phyloP scores from a whole-genome alignment of 2,113 vertebrate species.

The Peucedramus taeniatus region DNA sequence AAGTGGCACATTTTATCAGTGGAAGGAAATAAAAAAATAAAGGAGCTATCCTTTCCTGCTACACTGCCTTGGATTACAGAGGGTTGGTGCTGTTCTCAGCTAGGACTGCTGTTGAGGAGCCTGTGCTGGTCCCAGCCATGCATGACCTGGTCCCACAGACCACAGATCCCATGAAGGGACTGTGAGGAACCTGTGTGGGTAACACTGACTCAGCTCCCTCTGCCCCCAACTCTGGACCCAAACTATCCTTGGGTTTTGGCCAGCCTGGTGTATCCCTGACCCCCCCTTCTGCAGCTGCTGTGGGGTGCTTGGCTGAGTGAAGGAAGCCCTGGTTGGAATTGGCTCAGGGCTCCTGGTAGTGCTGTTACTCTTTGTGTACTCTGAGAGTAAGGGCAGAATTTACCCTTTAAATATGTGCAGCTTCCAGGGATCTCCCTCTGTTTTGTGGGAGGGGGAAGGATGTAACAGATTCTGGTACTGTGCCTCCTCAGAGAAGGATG shows the following conservation, averaged over 20 bases:
- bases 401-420: not conserved
- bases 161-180: not conserved
- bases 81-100: not conserved
- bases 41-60: not conserved
- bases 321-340: not conserved
- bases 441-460: not conserved
- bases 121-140: not conserved
- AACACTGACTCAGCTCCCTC: not conserved
- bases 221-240: not conserved
- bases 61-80: not conserved
- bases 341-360: not conserved
- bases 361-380: not conserved
- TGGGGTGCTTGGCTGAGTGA: not conserved
- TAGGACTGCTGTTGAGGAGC: not conserved
- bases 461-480: not conserved
- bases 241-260: not conserved
- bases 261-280: not conserved
- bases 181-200: not conserved
- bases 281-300: not conserved
- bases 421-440: not conserved
- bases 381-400: not conserved
- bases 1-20: not conserved
- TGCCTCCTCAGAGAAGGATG: not conserved
- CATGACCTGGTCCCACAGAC: not conserved
- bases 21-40: not conserved